Base-by-base conservation (phyloP, 2,888 invertebrate genomes). In the Athrips mouffetella region DNA sequence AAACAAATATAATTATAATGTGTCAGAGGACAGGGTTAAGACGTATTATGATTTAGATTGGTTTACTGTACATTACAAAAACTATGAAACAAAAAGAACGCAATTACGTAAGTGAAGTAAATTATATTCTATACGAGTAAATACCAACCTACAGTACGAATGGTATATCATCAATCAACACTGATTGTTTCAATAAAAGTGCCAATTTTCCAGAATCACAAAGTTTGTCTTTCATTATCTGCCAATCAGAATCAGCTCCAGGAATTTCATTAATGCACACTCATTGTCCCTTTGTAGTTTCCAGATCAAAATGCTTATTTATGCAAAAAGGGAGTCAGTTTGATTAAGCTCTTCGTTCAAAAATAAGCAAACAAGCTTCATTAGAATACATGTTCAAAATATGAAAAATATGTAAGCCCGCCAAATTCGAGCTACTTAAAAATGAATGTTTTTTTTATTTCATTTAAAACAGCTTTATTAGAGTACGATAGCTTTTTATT, bases 331-430 rank as follows among this genome's bases (percentile, higher is more conserved):
- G 15, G 4, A n/a, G 45, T 35, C 20, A 21, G 21, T 51, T 48
- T 48, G 40, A 51, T 51, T 35, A 47, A 37, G n/a, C 41, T 46
- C 37, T 8, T 10, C 45, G 47, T 52, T 45, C 45, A 47, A 47
- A 49, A 50, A 48, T n/a, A 37, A n/a, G 11, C n/a, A n/a, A n/a
- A n/a, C n/a, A 3, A 21, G 35, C 40, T 52, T 59, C 55, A 56
- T 58, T 59, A 59, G 52, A 59, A 58, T 57, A 55, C 54, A 52
- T n/a, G n/a, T n/a, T n/a, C n/a, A n/a, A n/a, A n/a, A n/a, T n/a
- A n/a, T n/a, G n/a, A n/a, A n/a, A n/a, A n/a, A n/a, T n/a, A n/a
- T n/a, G n/a, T n/a, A n/a, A n/a, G n/a, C n/a, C n/a, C n/a, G n/a
- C n/a, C n/a, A n/a, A n/a, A n/a, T n/a, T n/a, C n/a, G n/a, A n/a